These are phyloP conservation scores for Uloborus diversus DNA, from an alignment of 1,140 invertebrate genomes.

Conservation along the genomic window DNA sequence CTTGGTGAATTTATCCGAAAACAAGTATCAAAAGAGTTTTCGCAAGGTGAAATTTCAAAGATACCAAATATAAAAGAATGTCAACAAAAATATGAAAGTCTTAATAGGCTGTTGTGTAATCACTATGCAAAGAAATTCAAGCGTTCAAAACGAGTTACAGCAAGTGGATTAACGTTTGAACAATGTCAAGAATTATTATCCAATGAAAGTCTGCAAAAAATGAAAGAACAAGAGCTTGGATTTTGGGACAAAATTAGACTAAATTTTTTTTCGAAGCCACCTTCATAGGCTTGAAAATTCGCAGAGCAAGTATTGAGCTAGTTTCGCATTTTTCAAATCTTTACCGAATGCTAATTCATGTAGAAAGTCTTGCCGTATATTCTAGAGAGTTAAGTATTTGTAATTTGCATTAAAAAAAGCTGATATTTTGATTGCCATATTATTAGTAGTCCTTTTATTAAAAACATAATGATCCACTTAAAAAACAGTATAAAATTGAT, in stretches of 20 bases:
- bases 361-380: too few relatives aligned
- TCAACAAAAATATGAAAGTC: conserved; percentile 73
- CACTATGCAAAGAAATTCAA: conserved; percentile 73
- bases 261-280: neutral
- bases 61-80: conserved; percentile 70
- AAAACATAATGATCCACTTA: too few relatives aligned
- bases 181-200: conserved; percentile 77
- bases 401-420: too few relatives aligned
- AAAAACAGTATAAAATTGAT: too few relatives aligned
- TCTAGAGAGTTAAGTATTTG: too few relatives aligned
- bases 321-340: too few relatives aligned
- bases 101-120: conserved; percentile 77
- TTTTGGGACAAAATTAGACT: neutral
- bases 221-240: conserved; percentile 78
- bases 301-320: too few relatives aligned
- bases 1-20: conserved; percentile 78
- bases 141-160: conserved; percentile 69
- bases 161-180: conserved; percentile 75
- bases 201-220: conserved; percentile 74
- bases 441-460: too few relatives aligned
- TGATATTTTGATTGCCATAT: too few relatives aligned
- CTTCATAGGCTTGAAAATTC: too few relatives aligned
- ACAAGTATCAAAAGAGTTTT: conserved; percentile 74
- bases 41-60: conserved; percentile 69
- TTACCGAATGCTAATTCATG: too few relatives aligned